Percentiles rank a stretch among this genome's conserved stretches.
Conservation (phyloP, 1,140 invertebrate genomes). For the Lasaia peninsularis region DNA sequence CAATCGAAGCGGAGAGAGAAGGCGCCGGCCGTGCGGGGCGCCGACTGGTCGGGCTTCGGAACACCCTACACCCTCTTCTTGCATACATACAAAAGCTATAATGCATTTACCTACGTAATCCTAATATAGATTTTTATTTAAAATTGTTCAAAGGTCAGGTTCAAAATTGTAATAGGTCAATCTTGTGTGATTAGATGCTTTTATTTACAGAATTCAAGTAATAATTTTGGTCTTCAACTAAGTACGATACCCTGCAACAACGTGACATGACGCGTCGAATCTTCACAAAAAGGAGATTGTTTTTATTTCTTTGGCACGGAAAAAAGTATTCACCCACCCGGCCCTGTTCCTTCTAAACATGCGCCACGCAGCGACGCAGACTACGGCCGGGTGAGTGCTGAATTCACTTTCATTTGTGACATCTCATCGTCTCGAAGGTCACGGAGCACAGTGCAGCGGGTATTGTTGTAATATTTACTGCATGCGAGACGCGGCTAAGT, state of each 20-base stretch:
- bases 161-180: neutral
- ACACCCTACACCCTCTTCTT: constrained; percentile 35
- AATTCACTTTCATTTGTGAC: constrained; percentile 77
- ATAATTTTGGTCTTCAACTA: too few relatives aligned
- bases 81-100: constrained; percentile 47
- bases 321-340: constrained; percentile 73
- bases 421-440: constrained; percentile 75
- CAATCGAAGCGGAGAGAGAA: constrained; percentile 73
- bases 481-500: constrained; percentile 40
- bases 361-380: constrained; percentile 76
- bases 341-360: constrained; percentile 75
- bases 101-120: constrained; percentile 22
- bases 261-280: constrained; percentile 34
- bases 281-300: constrained; percentile 65
- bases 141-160: neutral
- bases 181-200: neutral
- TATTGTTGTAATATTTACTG: constrained; percentile 28
- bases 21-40: constrained; percentile 66
- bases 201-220: neutral
- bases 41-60: constrained; percentile 51
- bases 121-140: neutral
- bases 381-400: constrained; percentile 60
- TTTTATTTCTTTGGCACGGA: constrained; percentile 73
- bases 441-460: constrained; percentile 47
- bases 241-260: too few relatives aligned